Evolutionary conservation across 2,113 vertebrate species (phyloP).

Genomic region (Pomatorhinus ruficollis): DNA sequence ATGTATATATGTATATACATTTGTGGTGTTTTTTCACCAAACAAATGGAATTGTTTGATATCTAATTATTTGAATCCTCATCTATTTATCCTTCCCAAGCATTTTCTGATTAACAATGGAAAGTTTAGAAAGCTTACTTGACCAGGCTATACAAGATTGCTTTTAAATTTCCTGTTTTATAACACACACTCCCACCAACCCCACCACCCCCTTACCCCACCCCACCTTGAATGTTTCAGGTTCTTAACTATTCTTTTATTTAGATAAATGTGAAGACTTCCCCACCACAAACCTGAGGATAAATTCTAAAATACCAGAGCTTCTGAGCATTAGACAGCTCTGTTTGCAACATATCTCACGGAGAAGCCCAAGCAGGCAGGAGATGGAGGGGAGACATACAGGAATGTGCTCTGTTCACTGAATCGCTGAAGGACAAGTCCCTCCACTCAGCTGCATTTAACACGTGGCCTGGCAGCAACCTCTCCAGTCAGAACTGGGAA

Average conservation of each 20-base stretch:
- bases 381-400: not conserved
- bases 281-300: not conserved
- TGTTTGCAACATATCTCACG: not conserved
- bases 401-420: not conserved
- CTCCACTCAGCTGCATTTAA: not conserved
- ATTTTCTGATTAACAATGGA: not conserved
- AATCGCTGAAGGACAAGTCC: not conserved
- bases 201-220: too few relatives aligned
- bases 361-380: not conserved
- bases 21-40: not conserved
- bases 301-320: not conserved
- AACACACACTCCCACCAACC: accelerated
- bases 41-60: not conserved
- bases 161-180: not conserved
- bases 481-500: not conserved
- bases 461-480: not conserved
- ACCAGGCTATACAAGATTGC: not conserved
- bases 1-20: too few relatives aligned
- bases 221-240: accelerated
- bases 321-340: not conserved
- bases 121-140: not conserved
- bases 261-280: not conserved
- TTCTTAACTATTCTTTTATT: not conserved
- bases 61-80: not conserved
- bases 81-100: not conserved